Conservation (phyloP, 2,113 vertebrate species). For the Silurus asotus region DNA sequence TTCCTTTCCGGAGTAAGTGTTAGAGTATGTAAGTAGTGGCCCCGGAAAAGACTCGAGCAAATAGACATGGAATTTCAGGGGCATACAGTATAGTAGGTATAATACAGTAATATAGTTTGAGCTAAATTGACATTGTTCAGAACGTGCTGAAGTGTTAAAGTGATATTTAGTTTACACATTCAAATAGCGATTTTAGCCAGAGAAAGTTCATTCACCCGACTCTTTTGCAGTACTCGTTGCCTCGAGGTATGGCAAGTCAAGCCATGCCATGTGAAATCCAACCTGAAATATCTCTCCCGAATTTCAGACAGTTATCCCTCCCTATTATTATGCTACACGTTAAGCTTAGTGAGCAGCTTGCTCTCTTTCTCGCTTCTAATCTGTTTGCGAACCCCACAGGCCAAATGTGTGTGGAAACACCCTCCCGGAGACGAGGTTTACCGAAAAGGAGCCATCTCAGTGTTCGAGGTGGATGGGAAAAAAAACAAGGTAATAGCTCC, state of each 20-base stretch:
- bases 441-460: slow-evolving; percentile 91
- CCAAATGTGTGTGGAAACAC: slow-evolving; percentile 99
- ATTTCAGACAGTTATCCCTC: background rate
- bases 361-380: slow-evolving; percentile 3
- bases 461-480: slow-evolving; percentile 98
- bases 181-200: background rate
- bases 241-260: background rate
- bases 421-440: slow-evolving; percentile 97
- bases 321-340: background rate
- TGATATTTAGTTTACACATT: too few relatives aligned
- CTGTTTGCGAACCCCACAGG: slow-evolving; percentile 69
- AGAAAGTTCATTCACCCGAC: background rate
- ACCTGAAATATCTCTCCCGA: background rate
- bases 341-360: background rate
- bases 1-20: background rate
- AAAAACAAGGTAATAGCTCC: slow-evolving; percentile 87
- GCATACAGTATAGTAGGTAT: too few relatives aligned
- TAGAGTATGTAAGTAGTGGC: background rate
- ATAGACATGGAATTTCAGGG: background rate
- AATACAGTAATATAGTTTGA: background rate
- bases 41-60: background rate
- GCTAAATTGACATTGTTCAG: background rate
- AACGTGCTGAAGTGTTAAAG: background rate
- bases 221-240: background rate
- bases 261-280: background rate